Base-by-base conservation (phyloP, 1,140 invertebrate species). In the Tetranychus urticae region DNA sequence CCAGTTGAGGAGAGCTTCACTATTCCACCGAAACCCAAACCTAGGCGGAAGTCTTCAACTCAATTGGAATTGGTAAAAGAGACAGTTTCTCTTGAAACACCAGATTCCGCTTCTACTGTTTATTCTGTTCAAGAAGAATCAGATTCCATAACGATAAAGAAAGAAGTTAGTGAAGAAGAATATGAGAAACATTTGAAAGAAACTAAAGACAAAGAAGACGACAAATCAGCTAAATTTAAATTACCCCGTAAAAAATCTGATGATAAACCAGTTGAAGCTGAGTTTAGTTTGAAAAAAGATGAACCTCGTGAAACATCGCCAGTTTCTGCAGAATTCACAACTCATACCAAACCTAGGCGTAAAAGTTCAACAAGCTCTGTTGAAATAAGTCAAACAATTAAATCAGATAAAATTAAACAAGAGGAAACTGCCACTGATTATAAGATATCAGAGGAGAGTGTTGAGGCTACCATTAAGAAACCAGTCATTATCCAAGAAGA, bases 31-130 rank as follows among this genome's bases (percentile, higher is more conserved):
- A 62, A 60, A 31, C 42, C 56, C 56, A 59, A 59, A 33, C 45
- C 50, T 6, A 39, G 58, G 42, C 50, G 56, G 54, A 45, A 46
- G 31, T 8, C 35, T 33, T 50, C 62, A 34, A 39, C 46, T 52
- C 46, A 57, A 37, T 55, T 59, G 14, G 60, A 56, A 45, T 37
- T 57, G 60, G 13, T 39, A 66, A 54, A 62, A 61, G 60, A 66
- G 59, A 71, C 72, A 62, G 73, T 75, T 36, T 74, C 77, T 63
- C 74, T 79, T 69, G 52, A 71, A 14, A 69, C 67, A 10, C 65
- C 69, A 69, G 62, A 37, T 50, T 42, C 56, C 6, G 48, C 56
- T 42, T 6, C 12, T n/a, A 33, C 5, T 6, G 5, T n/a, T n/a
- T 31, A 6, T 4, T 52, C 50, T 2, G n/a, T 31, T 6, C n/a